phyloP scores from a whole-genome alignment of 2,888 invertebrate species.

The Halocaridina rubra region DNA sequence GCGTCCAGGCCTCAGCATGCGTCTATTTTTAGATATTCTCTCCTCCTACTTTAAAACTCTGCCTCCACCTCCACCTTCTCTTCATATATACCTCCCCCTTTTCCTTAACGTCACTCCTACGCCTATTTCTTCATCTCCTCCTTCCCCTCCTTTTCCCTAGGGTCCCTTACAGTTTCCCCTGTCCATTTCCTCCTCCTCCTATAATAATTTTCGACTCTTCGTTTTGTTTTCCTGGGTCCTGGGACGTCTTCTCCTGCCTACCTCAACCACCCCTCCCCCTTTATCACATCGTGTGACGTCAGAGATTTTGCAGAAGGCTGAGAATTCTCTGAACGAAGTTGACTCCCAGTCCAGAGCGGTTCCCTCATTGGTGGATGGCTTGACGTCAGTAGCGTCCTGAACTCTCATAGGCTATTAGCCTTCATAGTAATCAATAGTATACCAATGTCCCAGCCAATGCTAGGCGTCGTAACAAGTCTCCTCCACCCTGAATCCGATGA shows the following conservation, averaged over 20 bases:
- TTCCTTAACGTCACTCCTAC: too few species aligned
- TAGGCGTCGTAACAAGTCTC: slow-evolving; percentile 34
- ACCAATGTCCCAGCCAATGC: slow-evolving; percentile 34
- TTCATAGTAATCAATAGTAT: slow-evolving; percentile 58
- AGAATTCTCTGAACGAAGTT: slow-evolving; percentile 54
- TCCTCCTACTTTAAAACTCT: too few species aligned
- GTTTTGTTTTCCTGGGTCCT: slow-evolving; percentile 44
- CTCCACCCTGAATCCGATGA: slow-evolving; percentile 46
- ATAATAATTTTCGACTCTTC: slow-evolving; percentile 21
- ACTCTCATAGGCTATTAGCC: slow-evolving; percentile 31
- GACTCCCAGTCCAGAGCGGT: slow-evolving; percentile 15
- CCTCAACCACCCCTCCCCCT: too few species aligned
- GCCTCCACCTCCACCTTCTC: too few species aligned
- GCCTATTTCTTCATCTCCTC: too few species aligned
- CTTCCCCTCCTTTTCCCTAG: too few species aligned
- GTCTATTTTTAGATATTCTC: not conserved
- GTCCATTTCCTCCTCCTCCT: not conserved
- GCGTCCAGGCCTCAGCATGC: not conserved
- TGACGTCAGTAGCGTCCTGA: slow-evolving; percentile 43
- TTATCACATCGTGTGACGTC: slow-evolving; percentile 31
- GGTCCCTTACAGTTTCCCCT: not conserved
- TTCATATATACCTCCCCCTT: too few species aligned
- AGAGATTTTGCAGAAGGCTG: slow-evolving; percentile 23
- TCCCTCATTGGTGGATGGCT: slow-evolving; percentile 34
- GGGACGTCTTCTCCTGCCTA: too few species aligned